These are phyloP conservation scores for Ctenoplectra terminalis DNA, from an alignment of 1,140 invertebrate genomes.

Conservation along the genomic window DNA sequence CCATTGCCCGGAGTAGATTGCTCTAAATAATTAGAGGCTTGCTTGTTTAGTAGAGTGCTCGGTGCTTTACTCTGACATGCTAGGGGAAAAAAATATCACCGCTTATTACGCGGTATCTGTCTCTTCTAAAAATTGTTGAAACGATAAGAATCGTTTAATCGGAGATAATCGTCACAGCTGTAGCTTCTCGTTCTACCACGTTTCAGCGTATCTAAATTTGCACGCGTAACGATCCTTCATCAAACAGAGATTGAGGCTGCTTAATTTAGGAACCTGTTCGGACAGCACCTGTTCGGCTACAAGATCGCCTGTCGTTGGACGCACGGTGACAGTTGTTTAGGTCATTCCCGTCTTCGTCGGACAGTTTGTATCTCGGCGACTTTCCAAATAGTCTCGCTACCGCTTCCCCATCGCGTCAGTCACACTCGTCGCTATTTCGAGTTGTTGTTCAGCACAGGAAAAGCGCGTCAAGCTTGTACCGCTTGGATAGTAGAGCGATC, in stretches of 20 bases:
- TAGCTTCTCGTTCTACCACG: neutral
- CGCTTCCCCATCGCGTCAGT: constrained; percentile 44
- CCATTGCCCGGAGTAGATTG: constrained; percentile 17
- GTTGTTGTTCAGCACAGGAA: constrained; percentile 48
- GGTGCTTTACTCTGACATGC: neutral
- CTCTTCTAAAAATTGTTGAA: neutral
- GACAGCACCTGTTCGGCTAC: constrained; percentile 27
- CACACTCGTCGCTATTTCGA: constrained; percentile 49
- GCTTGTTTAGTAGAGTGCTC: neutral
- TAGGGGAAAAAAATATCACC: neutral
- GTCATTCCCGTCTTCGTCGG: constrained; percentile 27
- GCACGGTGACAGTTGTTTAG: constrained; percentile 39
- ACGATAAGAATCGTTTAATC: neutral
- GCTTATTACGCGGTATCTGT: neutral
- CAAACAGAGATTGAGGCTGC: neutral
- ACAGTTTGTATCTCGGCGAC: constrained; percentile 44
- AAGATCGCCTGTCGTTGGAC: neutral
- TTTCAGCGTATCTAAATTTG: neutral
- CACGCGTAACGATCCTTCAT: too few relatives aligned
- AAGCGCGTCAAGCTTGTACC: constrained; percentile 35
- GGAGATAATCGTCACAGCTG: neutral
- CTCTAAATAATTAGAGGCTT: constrained; percentile 12
- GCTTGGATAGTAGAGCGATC: constrained; percentile 44
- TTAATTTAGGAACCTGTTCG: constrained; percentile 15
- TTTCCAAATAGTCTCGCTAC: constrained; percentile 61